Conservation (phyloP, 2,888 invertebrate species). For the Acleris emargana region DNA sequence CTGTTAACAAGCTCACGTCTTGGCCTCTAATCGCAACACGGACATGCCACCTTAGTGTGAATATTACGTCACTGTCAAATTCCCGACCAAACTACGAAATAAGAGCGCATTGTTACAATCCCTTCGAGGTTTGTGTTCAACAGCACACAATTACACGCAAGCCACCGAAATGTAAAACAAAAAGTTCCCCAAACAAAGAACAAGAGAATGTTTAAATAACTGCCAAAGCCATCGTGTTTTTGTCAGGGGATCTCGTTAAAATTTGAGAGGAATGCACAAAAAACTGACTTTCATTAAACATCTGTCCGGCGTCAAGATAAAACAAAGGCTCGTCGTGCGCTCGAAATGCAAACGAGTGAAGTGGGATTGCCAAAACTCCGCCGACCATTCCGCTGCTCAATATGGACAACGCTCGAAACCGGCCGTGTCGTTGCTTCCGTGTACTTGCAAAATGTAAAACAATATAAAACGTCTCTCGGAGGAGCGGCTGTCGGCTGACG, state of each 20-base stretch:
- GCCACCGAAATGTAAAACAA: constrained; percentile 47
- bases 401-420: constrained; percentile 31
- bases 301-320: constrained; percentile 63
- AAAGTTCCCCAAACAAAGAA: constrained; percentile 51
- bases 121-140: constrained; percentile 16
- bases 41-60: constrained; percentile 47
- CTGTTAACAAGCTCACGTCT: constrained; percentile 55
- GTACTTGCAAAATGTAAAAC: constrained; percentile 29
- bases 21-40: constrained; percentile 43
- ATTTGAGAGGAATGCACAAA: constrained; percentile 65
- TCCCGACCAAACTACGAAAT: constrained; percentile 42
- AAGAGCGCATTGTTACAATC: constrained; percentile 15
- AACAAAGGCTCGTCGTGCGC: constrained; percentile 62
- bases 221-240: constrained; percentile 66
- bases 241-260: constrained; percentile 67
- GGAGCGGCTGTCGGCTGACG: not conserved
- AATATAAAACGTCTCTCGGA: constrained; percentile 26
- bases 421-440: constrained; percentile 19
- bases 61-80: constrained; percentile 47
- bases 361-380: constrained; percentile 60
- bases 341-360: constrained; percentile 70
- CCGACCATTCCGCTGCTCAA: constrained; percentile 46
- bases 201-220: constrained; percentile 68
- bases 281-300: constrained; percentile 71
- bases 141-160: constrained; percentile 50